A percentile compares a stretch with the other conserved stretches of the same genome.
Evolutionary conservation across 2,888 invertebrate species (phyloP).

Genomic region (Antheraea assamensis): DNA sequence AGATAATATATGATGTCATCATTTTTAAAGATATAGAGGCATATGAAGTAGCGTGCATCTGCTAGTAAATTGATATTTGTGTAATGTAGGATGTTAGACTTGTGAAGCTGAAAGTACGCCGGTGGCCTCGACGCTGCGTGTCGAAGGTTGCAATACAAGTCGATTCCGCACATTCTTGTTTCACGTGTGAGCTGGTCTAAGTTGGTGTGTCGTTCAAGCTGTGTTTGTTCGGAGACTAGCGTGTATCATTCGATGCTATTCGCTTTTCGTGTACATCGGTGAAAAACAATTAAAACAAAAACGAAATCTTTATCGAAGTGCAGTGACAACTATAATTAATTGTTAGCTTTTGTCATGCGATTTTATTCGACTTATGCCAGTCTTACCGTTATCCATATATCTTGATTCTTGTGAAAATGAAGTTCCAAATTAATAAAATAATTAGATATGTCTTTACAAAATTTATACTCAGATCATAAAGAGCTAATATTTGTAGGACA

Average conservation of each 20-base stretch:
- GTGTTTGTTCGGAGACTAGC: neutral
- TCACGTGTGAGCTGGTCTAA: neutral
- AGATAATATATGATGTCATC: neutral
- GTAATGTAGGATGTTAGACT: slow-evolving; percentile 19
- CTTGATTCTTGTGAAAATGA: too few species aligned
- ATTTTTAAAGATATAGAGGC: too few species aligned
- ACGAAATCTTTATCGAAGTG: neutral
- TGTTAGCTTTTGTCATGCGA: neutral
- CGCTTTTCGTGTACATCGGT: neutral
- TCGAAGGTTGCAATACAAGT: slow-evolving; percentile 37
- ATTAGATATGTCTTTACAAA: too few species aligned
- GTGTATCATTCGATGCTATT: neutral
- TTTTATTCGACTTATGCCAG: neutral
- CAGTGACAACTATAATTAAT: neutral
- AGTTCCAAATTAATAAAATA: too few species aligned
- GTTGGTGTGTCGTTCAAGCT: neutral
- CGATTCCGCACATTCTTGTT: neutral
- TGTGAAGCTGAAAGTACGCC: slow-evolving; percentile 62
- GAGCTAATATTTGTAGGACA: too few species aligned
- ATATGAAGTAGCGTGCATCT: too few species aligned
- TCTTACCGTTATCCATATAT: neutral
- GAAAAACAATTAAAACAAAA: neutral
- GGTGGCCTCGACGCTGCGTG: slow-evolving; percentile 43
- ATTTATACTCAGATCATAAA: too few species aligned
- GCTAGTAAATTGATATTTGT: neutral